Conservation (phyloP, 2,797 vertebrate genomes). For the Sorex maritimensis region DNA sequence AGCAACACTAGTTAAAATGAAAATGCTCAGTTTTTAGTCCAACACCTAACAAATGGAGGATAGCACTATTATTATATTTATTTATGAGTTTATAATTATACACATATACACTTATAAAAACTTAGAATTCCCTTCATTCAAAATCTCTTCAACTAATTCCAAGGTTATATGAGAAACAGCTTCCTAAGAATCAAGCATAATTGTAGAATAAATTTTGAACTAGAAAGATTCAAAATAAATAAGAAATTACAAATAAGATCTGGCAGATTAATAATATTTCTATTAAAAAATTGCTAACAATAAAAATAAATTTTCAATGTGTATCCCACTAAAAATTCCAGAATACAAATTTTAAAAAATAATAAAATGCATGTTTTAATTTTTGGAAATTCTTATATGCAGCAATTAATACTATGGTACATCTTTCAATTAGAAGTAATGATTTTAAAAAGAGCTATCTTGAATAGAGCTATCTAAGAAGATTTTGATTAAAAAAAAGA, state of each 20-base stretch:
- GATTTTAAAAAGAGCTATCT: not conserved
- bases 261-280: not conserved
- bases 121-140: not conserved
- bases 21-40: constrained; percentile 1
- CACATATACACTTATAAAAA: not conserved
- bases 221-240: constrained; percentile 27
- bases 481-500: not conserved
- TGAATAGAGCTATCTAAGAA: constrained; percentile 6
- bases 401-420: constrained; percentile 10
- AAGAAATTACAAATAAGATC: not conserved
- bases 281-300: constrained; percentile 35
- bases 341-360: not conserved
- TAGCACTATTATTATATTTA: not conserved
- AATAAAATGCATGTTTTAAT: not conserved
- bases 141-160: constrained; percentile 51
- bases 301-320: not conserved
- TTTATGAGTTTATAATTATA: not conserved
- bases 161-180: constrained; percentile 11
- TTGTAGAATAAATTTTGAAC: constrained; percentile 48
- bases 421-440: not conserved
- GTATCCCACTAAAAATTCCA: constrained; percentile 16
- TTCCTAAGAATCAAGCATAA: constrained; percentile 25
- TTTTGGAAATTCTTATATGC: not conserved
- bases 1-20: not conserved
- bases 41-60: constrained; percentile 24